These are phyloP conservation scores for Drosophila cardini DNA, from an alignment of 1,140 invertebrate genomes.

Conservation along the genomic window DNA sequence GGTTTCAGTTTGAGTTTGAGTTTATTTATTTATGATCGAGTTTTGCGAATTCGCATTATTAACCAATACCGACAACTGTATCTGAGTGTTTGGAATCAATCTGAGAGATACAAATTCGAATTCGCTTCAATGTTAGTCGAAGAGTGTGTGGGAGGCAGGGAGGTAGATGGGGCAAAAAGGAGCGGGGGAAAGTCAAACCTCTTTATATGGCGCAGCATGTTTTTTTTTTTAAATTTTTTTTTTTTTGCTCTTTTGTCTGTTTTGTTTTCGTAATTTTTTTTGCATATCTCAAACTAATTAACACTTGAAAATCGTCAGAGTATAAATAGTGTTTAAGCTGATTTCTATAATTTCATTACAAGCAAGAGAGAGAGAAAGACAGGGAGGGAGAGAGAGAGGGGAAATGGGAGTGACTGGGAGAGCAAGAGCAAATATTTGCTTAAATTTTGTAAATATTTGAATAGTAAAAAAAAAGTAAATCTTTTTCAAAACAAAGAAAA, in stretches of 20 bases:
- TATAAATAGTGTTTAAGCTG: constrained; percentile 1
- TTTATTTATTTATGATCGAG: constrained; percentile 34
- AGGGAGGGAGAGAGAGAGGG: not conserved
- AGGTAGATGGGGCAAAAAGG: not conserved
- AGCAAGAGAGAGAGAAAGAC: not conserved
- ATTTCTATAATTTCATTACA: not conserved
- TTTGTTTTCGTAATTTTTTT: constrained; percentile 34
- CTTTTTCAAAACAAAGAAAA: no score
- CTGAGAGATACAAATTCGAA: constrained; percentile 10
- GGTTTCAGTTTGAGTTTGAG: constrained; percentile 22
- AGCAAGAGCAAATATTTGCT: not conserved
- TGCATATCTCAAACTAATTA: constrained; percentile 65
- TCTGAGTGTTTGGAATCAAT: constrained; percentile 28
- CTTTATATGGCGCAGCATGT: constrained; percentile 39
- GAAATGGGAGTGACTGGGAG: not conserved
- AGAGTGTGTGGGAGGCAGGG: not conserved
- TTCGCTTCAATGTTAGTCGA: constrained; percentile 62
- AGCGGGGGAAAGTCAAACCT: constrained; percentile 1
- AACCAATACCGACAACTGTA: not conserved
- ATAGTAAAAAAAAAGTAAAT: no score
- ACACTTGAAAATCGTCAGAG: constrained; percentile 35
- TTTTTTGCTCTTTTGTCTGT: constrained; percentile 5
- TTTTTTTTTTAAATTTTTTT: constrained; percentile 20
- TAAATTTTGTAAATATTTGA: no score
- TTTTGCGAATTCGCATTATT: constrained; percentile 12